Percentiles rank a stretch among this genome's conserved stretches.
Conservation (phyloP, 2,113 vertebrate species). For the Zosterops pallidus region DNA sequence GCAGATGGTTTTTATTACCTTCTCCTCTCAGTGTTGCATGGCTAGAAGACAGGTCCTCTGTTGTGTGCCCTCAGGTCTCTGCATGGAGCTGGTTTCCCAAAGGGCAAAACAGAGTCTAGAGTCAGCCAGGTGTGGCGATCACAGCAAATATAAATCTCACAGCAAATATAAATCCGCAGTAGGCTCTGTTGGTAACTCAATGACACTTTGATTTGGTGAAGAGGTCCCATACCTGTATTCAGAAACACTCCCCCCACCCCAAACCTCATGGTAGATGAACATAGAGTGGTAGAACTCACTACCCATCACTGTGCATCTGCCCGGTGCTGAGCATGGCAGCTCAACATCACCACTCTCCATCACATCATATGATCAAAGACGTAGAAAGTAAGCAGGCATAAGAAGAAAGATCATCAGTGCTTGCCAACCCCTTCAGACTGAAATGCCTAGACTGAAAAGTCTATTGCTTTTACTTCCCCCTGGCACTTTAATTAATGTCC, state of each 20-base stretch:
- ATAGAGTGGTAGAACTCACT: rapidly evolving
- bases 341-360: not conserved
- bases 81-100: not conserved
- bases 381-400: not conserved
- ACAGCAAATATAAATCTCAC: not conserved
- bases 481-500: not conserved
- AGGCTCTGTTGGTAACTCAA: not conserved
- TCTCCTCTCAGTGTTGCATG: not conserved
- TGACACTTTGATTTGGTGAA: not conserved
- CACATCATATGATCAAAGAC: not conserved
- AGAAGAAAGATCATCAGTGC: not conserved
- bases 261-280: rapidly evolving
- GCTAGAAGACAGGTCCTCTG: not conserved
- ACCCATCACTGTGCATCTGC: not conserved
- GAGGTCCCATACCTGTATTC: not conserved
- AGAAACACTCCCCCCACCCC: not conserved
- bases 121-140: not conserved
- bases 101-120: not conserved
- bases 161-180: not conserved
- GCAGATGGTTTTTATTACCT: not conserved
- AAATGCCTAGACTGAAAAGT: not conserved
- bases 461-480: not conserved
- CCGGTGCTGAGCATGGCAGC: not conserved
- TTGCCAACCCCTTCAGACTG: not conserved
- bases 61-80: not conserved